Conservation (phyloP, 2,888 invertebrate species). For the Cataglyphis livida region DNA sequence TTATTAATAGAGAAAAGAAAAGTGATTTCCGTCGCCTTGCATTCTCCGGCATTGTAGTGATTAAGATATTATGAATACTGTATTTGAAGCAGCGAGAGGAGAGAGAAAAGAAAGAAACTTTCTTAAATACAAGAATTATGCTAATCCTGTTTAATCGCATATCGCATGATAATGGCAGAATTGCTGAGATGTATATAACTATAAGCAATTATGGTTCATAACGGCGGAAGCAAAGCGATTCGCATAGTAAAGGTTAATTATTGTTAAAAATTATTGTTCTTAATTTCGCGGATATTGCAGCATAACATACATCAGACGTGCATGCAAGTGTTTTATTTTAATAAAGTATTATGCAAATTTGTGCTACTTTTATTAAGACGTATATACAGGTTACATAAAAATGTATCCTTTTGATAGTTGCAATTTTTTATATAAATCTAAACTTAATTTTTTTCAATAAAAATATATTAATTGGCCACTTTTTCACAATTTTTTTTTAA, state of each 20-base stretch:
- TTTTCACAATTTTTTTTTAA: neutral
- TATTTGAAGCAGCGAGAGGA: slow-evolving; percentile 5
- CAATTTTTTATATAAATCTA: slow-evolving; percentile 14
- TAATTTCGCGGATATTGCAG: slow-evolving; percentile 35
- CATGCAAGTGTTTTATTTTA: slow-evolving; percentile 21
- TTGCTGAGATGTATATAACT: slow-evolving; percentile 43
- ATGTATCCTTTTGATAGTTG: neutral
- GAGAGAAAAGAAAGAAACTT: neutral
- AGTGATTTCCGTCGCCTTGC: slow-evolving; percentile 34
- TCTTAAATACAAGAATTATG: slow-evolving; percentile 61
- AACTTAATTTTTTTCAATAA: neutral
- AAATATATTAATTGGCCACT: slow-evolving; percentile 25
- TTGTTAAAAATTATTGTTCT: slow-evolving; percentile 43
- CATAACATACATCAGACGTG: neutral
- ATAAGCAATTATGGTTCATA: slow-evolving; percentile 57
- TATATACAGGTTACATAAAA: neutral
- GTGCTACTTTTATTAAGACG: slow-evolving; percentile 46
- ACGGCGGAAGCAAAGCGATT: slow-evolving; percentile 2
- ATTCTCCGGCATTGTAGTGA: slow-evolving; percentile 60
- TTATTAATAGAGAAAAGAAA: slow-evolving; percentile 38
- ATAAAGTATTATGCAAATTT: slow-evolving; percentile 43
- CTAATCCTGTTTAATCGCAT: slow-evolving; percentile 61
- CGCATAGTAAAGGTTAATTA: neutral
- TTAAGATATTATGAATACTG: slow-evolving; percentile 61
- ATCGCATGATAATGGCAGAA: slow-evolving; percentile 49